Evolutionary conservation across 2,797 vertebrate species (phyloP), one percentile per base, ranked within the genome.

Genomic region (Semaprochilodus insignis): DNA sequence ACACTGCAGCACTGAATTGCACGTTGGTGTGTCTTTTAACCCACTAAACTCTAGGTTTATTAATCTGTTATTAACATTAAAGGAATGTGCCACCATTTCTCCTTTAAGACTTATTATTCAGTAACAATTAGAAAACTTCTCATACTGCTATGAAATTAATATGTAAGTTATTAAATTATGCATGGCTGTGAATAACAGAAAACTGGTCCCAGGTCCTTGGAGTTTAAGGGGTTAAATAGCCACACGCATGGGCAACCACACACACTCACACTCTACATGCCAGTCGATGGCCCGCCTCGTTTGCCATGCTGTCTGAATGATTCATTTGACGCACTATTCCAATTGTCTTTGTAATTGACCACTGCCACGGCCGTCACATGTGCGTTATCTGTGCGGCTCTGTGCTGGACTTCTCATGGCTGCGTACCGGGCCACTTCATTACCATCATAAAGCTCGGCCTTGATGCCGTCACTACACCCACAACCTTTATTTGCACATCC

Each of bases 401-500:
- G 91, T 91, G 91, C 92, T 93, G 93, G 91, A 92, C 90, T 75
- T 87, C 90, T 89, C 87, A 91, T 90, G 92, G 91, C 92, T 90
- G 92, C 21, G n/a, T 23, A 62, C 80, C 0, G 19, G 66, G 40
- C 48, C 17, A 62, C 81, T 83, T 94, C 93, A 95, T 95, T 95
- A 95, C 93, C 95, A 95, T 95, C 94, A 95, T 94, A 95, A 95
- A 95, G 94, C 91, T 87, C 69, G 44, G 87, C 91, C 70, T 93
- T 91, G 92, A 91, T 82, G 88, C 91, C 91, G 34, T 84, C 91
- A 80, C 89, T 92, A 94, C 93, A 95, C 91, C 92, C 80, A 90
- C 93, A 93, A 94, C 94, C 94, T 94, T 93, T 93, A 95, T 95
- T 95, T 95, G 93, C 95, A 94, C 92, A 93, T 23, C 87, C 90